These are phyloP conservation scores for Cephalopholis sonnerati DNA, from an alignment of 2,113 vertebrate genomes.

Conservation along the genomic window DNA sequence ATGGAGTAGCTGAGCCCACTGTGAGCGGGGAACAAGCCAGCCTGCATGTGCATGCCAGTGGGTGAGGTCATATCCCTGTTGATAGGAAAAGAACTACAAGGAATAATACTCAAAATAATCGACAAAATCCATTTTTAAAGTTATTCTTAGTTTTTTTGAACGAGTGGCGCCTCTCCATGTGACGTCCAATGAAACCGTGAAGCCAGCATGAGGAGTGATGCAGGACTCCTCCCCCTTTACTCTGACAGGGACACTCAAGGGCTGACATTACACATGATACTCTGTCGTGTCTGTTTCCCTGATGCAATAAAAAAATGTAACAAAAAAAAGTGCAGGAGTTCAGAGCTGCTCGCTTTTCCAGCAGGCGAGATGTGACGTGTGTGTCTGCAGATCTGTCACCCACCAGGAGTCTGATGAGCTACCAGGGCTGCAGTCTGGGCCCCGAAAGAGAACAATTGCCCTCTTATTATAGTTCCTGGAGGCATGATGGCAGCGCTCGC, in stretches of 20 bases:
- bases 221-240: constrained; percentile 86
- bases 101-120: constrained; percentile 47
- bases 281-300: constrained; percentile 89
- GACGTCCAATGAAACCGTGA: constrained; percentile 78
- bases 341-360: constrained; percentile 64
- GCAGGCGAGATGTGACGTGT: constrained; percentile 29
- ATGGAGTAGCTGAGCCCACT: constrained; percentile 93
- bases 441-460: constrained; percentile 29
- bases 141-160: constrained; percentile 20
- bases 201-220: constrained; percentile 84
- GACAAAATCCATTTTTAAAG: constrained; percentile 50
- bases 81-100: constrained; percentile 68
- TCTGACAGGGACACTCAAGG: constrained; percentile 97
- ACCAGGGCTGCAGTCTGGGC: constrained; percentile 34
- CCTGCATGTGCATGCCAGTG: constrained; percentile 92
- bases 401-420: constrained; percentile 48
- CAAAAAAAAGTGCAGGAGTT: constrained; percentile 85
- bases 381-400: constrained; percentile 31
- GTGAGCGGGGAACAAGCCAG: constrained; percentile 79
- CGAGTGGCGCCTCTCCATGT: constrained; percentile 50
- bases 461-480: constrained; percentile 45
- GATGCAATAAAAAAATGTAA: constrained; percentile 91
- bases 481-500: constrained; percentile 28
- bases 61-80: constrained; percentile 83
- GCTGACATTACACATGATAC: constrained; percentile 91